Evolutionary conservation across 2,797 vertebrate species (phyloP).

Genomic region (Paramormyrops hopkinsi): DNA sequence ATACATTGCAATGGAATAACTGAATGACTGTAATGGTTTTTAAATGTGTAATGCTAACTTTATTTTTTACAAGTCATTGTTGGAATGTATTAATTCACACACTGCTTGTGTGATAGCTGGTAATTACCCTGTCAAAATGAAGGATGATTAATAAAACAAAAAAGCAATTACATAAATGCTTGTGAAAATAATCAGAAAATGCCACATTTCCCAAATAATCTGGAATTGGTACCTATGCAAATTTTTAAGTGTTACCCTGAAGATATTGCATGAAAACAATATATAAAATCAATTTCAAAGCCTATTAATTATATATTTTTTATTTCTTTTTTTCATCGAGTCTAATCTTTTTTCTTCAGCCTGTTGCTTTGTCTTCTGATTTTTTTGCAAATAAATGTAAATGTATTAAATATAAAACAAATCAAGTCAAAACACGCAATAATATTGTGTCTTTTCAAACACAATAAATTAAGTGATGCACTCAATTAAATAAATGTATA

Average conservation of each 20-base stretch:
- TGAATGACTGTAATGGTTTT: not conserved
- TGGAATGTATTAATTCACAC: not conserved
- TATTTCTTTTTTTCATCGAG: not conserved
- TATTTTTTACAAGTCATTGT: not conserved
- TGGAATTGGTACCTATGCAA: not conserved
- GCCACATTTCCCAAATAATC: not conserved
- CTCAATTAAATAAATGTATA: not conserved
- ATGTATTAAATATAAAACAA: not conserved
- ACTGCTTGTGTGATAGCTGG: not conserved
- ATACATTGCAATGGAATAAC: not conserved
- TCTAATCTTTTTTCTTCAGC: not conserved
- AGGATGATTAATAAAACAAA: not conserved
- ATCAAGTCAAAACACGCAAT: not conserved
- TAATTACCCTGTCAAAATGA: slow-evolving; percentile 16
- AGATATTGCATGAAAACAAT: not conserved
- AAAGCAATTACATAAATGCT: slow-evolving; percentile 11
- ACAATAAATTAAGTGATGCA: not conserved
- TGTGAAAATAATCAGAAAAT: slow-evolving; percentile 4
- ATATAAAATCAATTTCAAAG: not conserved
- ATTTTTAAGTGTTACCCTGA: not conserved
- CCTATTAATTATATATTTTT: not conserved
- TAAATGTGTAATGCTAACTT: not conserved
- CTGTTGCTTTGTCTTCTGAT: not conserved
- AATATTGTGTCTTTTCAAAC: not conserved
- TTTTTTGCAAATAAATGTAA: not conserved